Evolutionary conservation across 2,113 vertebrate species (phyloP).

Genomic region (Planiliza haematocheilus): DNA sequence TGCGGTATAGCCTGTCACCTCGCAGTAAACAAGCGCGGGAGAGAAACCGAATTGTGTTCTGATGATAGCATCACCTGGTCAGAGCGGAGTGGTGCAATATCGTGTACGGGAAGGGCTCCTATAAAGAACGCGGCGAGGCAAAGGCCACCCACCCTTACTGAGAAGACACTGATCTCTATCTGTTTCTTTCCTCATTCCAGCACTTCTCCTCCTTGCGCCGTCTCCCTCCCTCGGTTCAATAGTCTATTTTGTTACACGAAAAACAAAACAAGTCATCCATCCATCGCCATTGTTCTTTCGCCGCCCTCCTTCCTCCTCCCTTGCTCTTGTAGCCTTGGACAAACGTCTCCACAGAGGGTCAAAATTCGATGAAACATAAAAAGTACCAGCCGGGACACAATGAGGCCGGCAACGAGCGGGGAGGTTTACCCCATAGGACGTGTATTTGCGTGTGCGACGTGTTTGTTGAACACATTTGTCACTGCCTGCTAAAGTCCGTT

Average conservation of each 20-base stretch:
- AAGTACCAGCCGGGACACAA: conserved; percentile 3
- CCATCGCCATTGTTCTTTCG: conserved; percentile 39
- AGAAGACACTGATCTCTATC: conserved; percentile 24
- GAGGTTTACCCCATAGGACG: too few species aligned
- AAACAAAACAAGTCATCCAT: conserved; percentile 62
- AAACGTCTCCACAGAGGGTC: conserved; percentile 17
- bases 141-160: conserved; percentile 4
- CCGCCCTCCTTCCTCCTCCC: conserved; percentile 20
- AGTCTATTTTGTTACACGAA: conserved; percentile 48
- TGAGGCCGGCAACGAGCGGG: too few species aligned
- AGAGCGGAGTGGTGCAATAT: too few species aligned
- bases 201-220: not conserved
- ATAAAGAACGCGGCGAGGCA: conserved; percentile 19
- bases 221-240: conserved; percentile 15
- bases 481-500: not conserved
- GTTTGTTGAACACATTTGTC: conserved; percentile 37
- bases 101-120: conserved; percentile 19
- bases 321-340: conserved; percentile 13
- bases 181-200: conserved; percentile 21
- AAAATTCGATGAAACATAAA: conserved; percentile 40
- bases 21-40: conserved; percentile 53
- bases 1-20: conserved; percentile 51
- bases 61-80: conserved; percentile 16
- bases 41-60: conserved; percentile 15
- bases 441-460: conserved; percentile 22